Base-by-base conservation (phyloP, 1,140 invertebrate genomes). In the Oedothorax gibbosus region DNA sequence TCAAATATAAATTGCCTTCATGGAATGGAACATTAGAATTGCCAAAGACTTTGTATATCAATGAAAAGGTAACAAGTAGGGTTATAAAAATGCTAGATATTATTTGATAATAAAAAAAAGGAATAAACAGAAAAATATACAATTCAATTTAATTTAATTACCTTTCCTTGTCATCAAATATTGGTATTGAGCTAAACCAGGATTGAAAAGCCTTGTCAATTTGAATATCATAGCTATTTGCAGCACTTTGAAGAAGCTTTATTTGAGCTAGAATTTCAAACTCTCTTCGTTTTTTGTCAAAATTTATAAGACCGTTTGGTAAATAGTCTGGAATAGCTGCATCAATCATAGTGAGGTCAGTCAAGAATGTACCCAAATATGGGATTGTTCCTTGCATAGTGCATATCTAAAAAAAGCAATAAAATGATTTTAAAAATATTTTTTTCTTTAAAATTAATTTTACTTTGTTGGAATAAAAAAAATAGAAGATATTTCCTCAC, bases 301-400 rank as follows among this genome's bases (percentile, higher is more conserved):
- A 99, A 90, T 99, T 99, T 57, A 99, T 98, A 3, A 99, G 91
- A 85, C 95, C 95, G 50, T 91, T 94, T 10, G 93, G 91, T 81
- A 96, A 93, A 49, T 93, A 94, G 89, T 99, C 98, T 0, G 96
- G 95, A 88, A 98, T 96, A 18, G 98, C 98, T 18, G 97, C 97
- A 90, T 99, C 98, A 88, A 99, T 98, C 97, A 99, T 99, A 4
- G 97, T 99, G 54, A 99, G 92, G 90, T 99, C 98, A 0, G 98
- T 99, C 56, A 99, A 91, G 90, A 99, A 99, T 10, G 97, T 99
- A 18, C 98, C 98, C 82, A 99, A 91, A 90, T 99, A 99, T 7
- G 98, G 98, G 89, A 99, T 98, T 1, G 98, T 99, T 21, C 98
- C 98, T 69, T 86, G 81, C 72, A 86, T 85, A 94, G 86, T 94